These are phyloP conservation scores for Sinonovacula constricta DNA, from an alignment of 1,140 invertebrate genomes.

Conservation along the genomic window DNA sequence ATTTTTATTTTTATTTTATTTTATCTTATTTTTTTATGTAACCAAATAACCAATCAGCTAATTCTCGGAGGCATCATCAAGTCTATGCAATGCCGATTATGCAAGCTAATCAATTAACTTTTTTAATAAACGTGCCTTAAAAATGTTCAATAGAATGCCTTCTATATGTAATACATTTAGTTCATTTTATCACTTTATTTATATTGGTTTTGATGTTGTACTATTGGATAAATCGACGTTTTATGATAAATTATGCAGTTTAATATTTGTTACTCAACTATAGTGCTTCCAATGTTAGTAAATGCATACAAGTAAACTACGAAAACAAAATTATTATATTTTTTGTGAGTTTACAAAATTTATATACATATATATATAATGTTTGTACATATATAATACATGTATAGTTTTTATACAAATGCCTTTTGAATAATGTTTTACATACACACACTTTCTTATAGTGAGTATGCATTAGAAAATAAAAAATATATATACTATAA, in stretches of 20 bases:
- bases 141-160: not conserved
- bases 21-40: too few relatives aligned
- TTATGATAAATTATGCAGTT: not conserved
- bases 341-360: not conserved
- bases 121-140: not conserved
- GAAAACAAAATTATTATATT: not conserved
- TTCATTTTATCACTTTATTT: not conserved
- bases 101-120: not conserved
- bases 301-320: not conserved
- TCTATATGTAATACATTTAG: not conserved
- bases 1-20: too few relatives aligned
- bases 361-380: not conserved
- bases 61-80: not conserved
- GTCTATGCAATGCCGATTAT: not conserved
- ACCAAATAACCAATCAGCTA: too few relatives aligned
- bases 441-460: not conserved
- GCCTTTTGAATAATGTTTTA: not conserved
- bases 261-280: not conserved
- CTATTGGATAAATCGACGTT: not conserved
- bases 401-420: not conserved
- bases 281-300: not conserved
- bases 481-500: not conserved
- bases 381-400: not conserved
- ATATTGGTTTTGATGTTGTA: not conserved
- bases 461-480: not conserved